Evolutionary conservation across 2,888 invertebrate genomes (phyloP), one percentile per base, ranked within the genome.

Genomic region (Trachelus stipa): DNA sequence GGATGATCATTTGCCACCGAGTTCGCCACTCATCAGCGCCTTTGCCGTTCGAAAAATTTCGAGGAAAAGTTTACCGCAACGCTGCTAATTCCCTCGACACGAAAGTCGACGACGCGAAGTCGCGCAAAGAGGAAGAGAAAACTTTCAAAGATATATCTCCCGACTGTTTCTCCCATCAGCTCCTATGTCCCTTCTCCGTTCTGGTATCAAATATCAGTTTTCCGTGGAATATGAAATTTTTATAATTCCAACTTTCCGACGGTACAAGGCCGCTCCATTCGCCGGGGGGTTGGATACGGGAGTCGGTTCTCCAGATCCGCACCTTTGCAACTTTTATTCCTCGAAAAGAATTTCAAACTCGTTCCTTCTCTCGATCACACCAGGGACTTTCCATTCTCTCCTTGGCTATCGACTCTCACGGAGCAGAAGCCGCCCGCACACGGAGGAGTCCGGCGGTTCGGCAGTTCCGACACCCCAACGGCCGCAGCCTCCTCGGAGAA

Each of bases 211-310:
- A 69, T 69, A 69, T 69, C 69, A 69, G 69, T 69, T 69, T 69
- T n/a, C 30, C 69, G 2, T 33, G 69, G 86, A 85, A 87, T 88
- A 83, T 86, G 82, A 85, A 86, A 87, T 88, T 87, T 87, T 87
- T 85, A 88, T 86, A 87, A 88, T 85, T 88, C 79, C 83, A 87
- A 88, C 87, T 87, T 87, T 85, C 81, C 83, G 81, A 40, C 40
- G 6, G 15, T 40, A 40, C 40, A 40, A 40, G 78, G 75, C 77
- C 81, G 79, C 77, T 71, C 74, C 73, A 34, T 56, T 74, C 76
- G 78, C 79, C 77, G 40, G 40, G 15, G 40, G 40, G 40, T 40
- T 6, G 15, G 40, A 40, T 15, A 6, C 40, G 40, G 15, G 6
- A 6, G 40, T 0, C 40, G 6, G 40, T 15, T 40, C 40, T 15